Conservation (phyloP, 1,140 invertebrate species). For the Eubasilissa regina region DNA sequence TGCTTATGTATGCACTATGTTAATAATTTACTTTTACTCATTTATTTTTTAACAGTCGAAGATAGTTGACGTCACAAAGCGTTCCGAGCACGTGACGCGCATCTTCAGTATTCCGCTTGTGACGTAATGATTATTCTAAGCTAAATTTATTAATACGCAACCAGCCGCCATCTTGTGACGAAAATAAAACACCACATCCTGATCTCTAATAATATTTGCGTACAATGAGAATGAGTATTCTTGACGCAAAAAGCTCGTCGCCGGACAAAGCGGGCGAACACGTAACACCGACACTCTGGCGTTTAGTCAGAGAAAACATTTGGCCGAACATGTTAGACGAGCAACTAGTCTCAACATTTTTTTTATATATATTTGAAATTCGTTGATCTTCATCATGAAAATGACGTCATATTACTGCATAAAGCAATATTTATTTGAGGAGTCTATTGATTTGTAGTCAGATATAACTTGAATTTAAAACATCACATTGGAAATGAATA, state of each 20-base stretch:
- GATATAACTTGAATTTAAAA: too few species aligned
- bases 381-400: too few species aligned
- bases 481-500: too few species aligned
- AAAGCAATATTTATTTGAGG: too few species aligned
- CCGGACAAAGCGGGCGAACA: neutral
- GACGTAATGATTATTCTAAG: constrained; percentile 17
- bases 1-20: too few species aligned
- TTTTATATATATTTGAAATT: too few species aligned
- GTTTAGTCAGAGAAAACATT: neutral
- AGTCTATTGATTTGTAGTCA: too few species aligned
- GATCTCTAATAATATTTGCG: constrained; percentile 26
- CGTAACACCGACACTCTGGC: neutral
- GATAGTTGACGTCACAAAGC: constrained; percentile 1
- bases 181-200: constrained; percentile 24
- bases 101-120: neutral
- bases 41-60: too few species aligned
- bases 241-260: constrained; percentile 19
- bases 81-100: constrained; percentile 12
- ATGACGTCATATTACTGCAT: too few species aligned
- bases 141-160: constrained; percentile 19
- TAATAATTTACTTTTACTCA: too few species aligned
- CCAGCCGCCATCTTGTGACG: constrained; percentile 19
- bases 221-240: constrained; percentile 13
- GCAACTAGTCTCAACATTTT: neutral
- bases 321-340: neutral